phyloP scores from a whole-genome alignment of 2,797 vertebrate species.

The Naso thynnoides region DNA sequence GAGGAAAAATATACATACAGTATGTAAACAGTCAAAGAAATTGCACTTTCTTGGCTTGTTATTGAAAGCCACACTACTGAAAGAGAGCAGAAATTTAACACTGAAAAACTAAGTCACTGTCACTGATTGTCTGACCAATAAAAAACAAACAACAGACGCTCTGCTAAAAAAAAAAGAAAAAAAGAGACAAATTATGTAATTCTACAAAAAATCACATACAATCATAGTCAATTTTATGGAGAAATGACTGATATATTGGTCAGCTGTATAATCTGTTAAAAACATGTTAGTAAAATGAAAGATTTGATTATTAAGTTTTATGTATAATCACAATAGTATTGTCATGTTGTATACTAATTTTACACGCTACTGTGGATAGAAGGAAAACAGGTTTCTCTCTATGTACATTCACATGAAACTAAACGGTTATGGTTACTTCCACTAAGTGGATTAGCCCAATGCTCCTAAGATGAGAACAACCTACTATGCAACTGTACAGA shows the following conservation, averaged over 20 bases:
- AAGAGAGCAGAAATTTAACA: constrained; percentile 75
- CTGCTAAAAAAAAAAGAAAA: constrained; percentile 69
- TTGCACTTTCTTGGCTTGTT: constrained; percentile 85
- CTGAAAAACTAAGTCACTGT: constrained; percentile 72
- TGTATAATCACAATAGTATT: constrained; percentile 73
- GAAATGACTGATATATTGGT: constrained; percentile 77
- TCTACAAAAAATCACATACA: constrained; percentile 79
- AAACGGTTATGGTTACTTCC: constrained; percentile 63
- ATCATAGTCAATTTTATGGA: constrained; percentile 78
- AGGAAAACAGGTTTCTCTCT: constrained; percentile 67
- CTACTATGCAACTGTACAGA: constrained; percentile 76
- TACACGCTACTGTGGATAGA: constrained; percentile 76
- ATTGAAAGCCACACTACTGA: constrained; percentile 81
- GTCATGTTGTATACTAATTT: constrained; percentile 69
- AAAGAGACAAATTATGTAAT: constrained; percentile 64
- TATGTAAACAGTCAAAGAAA: constrained; percentile 86
- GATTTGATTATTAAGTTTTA: constrained; percentile 62
- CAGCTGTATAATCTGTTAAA: constrained; percentile 76
- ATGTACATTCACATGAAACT: constrained; percentile 80
- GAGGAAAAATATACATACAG: constrained; percentile 81
- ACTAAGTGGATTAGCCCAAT: constrained; percentile 64
- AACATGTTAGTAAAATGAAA: constrained; percentile 76
- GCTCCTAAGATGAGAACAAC: constrained; percentile 67
- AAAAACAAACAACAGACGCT: constrained; percentile 40
- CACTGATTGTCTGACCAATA: constrained; percentile 85